Percentiles rank a stretch among this genome's conserved stretches.
These are phyloP conservation scores for Crotophaga sulcirostris DNA, from an alignment of 2,113 vertebrate genomes.

Conservation along the genomic window DNA sequence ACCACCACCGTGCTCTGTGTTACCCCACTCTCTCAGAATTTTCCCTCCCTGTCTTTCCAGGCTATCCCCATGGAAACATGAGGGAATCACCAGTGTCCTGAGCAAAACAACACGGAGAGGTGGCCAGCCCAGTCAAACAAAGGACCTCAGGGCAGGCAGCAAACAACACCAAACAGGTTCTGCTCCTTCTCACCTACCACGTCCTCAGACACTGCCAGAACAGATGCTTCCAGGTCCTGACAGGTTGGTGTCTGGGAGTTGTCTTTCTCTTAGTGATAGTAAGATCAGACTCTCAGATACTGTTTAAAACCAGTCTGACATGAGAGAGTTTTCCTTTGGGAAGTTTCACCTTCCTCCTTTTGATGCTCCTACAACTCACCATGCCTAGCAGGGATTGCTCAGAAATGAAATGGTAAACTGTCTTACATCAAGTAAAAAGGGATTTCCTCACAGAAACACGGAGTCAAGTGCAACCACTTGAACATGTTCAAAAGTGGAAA, in stretches of 20 bases:
- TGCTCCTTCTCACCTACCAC: neutral
- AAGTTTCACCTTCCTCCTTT: neutral
- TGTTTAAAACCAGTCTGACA: neutral
- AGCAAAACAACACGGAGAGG: neutral
- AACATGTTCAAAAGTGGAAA: neutral
- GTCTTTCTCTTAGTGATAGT: neutral
- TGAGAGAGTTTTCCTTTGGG: neutral
- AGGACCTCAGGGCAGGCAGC: neutral
- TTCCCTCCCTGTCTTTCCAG: neutral
- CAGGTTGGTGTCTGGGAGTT: neutral
- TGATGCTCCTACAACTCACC: neutral
- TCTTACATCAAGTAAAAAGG: neutral
- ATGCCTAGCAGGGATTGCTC: neutral
- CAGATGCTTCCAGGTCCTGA: neutral
- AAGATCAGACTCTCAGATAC: neutral
- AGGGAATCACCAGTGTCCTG: neutral
- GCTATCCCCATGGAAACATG: accelerated
- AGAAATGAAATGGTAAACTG: neutral
- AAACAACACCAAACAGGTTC: neutral
- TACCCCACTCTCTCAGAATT: neutral
- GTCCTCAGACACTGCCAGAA: neutral
- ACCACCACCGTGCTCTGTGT: neutral
- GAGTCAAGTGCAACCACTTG: neutral
- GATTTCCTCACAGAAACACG: neutral
- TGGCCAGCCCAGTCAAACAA: neutral